These are phyloP conservation scores for Tetrax tetrax DNA, from an alignment of 2,113 vertebrate genomes.

Conservation along the genomic window DNA sequence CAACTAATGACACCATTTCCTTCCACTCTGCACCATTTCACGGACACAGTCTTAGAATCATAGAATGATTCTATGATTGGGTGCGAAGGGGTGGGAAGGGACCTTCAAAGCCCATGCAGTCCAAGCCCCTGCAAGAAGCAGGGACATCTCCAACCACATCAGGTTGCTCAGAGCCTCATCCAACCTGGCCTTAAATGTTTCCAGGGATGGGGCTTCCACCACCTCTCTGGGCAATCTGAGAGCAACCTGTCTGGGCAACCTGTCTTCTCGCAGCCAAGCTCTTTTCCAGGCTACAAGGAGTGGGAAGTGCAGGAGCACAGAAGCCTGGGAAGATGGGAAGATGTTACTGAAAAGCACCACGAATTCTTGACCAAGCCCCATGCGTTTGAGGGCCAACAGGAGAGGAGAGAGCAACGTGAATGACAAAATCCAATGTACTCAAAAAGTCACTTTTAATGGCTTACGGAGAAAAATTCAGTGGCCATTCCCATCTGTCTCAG, in stretches of 20 bases:
- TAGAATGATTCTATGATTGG: too few species aligned
- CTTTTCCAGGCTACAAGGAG: not conserved
- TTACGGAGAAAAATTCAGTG: not conserved
- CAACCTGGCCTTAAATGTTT: too few species aligned
- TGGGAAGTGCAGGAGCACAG: not conserved
- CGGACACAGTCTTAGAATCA: not conserved
- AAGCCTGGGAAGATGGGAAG: not conserved
- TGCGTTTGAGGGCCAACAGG: not conserved
- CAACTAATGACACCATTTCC: conserved; percentile 51
- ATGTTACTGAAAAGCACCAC: not conserved
- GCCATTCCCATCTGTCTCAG: not conserved
- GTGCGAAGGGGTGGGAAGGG: too few species aligned
- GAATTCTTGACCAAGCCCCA: not conserved
- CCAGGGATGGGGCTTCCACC: too few species aligned
- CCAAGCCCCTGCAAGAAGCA: too few species aligned
- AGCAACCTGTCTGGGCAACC: too few species aligned
- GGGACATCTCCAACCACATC: too few species aligned
- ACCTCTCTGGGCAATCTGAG: too few species aligned
- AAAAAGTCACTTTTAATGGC: not conserved
- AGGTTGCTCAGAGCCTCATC: too few species aligned
- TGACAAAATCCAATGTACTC: fast-evolving
- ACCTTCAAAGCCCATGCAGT: too few species aligned
- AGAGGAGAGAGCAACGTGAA: not conserved
- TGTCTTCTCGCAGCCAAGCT: conserved; percentile 20
- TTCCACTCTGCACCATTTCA: conserved; percentile 25